Conservation (phyloP, 2,888 invertebrate genomes). For the Cecidostiba fungosa region DNA sequence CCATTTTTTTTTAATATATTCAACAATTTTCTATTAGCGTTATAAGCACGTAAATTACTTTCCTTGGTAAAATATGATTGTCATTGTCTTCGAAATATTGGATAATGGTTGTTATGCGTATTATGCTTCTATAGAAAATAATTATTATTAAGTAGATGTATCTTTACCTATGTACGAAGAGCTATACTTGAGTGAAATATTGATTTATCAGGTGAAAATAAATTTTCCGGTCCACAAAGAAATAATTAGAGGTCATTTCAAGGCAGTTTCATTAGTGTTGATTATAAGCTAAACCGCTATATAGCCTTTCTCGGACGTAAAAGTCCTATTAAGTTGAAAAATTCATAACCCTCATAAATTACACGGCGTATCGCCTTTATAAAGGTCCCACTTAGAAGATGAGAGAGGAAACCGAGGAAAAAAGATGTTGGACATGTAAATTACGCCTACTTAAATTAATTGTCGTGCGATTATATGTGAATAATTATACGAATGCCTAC, state of each 20-base stretch:
- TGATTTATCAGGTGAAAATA: background rate
- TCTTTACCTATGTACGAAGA: background rate
- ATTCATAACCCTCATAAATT: background rate
- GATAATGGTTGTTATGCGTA: too few species aligned
- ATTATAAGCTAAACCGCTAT: background rate
- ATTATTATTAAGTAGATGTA: too few species aligned
- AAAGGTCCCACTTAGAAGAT: background rate
- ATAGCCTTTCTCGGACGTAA: background rate
- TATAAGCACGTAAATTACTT: too few species aligned
- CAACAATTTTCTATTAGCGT: too few species aligned
- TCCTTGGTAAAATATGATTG: too few species aligned
- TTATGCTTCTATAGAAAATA: too few species aligned
- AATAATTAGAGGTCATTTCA: background rate
- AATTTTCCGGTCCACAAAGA: background rate
- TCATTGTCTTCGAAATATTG: too few species aligned
- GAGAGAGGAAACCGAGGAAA: background rate
- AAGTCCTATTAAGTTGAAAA: background rate
- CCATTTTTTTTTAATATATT: too few species aligned
- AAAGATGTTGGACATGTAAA: background rate
- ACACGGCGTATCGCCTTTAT: background rate
- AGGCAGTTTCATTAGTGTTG: conserved; percentile 1
- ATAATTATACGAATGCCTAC: too few species aligned
- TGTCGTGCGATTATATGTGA: too few species aligned
- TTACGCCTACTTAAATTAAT: background rate
- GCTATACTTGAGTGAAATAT: background rate